These are phyloP conservation scores for Fragum sueziense DNA, from an alignment of 2,888 invertebrate genomes.

Conservation along the genomic window DNA sequence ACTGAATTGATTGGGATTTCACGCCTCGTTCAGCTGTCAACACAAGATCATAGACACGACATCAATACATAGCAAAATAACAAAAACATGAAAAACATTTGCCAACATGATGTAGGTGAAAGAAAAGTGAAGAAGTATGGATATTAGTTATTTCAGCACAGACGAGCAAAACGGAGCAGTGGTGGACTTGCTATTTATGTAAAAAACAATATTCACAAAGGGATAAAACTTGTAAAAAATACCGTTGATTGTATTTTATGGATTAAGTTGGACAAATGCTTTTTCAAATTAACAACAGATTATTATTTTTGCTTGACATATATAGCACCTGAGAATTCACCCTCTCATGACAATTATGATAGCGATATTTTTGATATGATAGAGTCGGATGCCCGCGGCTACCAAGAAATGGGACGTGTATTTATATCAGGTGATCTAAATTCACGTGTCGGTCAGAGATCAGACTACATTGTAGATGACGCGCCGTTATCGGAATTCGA, in stretches of 20 bases:
- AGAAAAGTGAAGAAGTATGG: background rate
- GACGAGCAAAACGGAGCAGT: conserved; percentile 9
- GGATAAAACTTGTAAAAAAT: conserved; percentile 9
- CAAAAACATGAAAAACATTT: too few species aligned
- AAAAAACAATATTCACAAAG: conserved; percentile 17
- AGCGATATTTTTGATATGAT: too few species aligned
- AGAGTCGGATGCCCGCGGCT: too few species aligned
- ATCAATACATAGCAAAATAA: too few species aligned
- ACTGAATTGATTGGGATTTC: too few species aligned
- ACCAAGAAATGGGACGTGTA: background rate
- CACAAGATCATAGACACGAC: too few species aligned
- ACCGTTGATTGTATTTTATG: conserved; percentile 17
- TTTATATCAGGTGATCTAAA: conserved; percentile 23
- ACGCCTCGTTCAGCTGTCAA: too few species aligned
- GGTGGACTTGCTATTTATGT: conserved; percentile 22
- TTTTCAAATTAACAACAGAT: conserved; percentile 4
- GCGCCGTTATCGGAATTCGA: background rate
- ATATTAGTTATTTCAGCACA: background rate
- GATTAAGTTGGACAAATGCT: conserved; percentile 17
- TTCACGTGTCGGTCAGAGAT: conserved; percentile 8
- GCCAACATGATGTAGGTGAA: too few species aligned
- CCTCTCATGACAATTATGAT: background rate
- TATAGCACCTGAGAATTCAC: background rate
- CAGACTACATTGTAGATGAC: background rate
- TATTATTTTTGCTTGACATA: background rate